Percentiles rank a stretch among this genome's conserved stretches.
These are phyloP conservation scores for Macrosiphum euphorbiae DNA, from an alignment of 2,888 invertebrate species.

Conservation along the genomic window DNA sequence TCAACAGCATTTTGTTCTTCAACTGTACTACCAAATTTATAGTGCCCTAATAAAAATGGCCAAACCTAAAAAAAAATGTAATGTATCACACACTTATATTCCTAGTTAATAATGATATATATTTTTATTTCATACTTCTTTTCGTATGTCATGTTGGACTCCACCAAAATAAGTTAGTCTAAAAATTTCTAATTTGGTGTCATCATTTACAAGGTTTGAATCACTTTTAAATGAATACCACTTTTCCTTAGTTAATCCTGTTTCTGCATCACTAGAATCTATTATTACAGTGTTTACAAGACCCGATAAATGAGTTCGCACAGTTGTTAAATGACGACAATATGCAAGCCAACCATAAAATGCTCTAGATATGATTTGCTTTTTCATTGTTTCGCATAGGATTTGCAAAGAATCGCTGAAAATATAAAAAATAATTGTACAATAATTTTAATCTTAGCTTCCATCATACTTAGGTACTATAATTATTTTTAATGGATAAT, in stretches of 20 bases:
- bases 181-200: slow-evolving; percentile 81
- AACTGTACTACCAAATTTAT: slow-evolving; percentile 81
- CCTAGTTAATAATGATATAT: background rate
- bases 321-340: slow-evolving; percentile 91
- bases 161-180: slow-evolving; percentile 90
- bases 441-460: background rate
- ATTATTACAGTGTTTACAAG: slow-evolving; percentile 84
- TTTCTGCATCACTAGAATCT: slow-evolving; percentile 76
- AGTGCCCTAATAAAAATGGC: slow-evolving; percentile 91
- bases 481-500: background rate
- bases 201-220: slow-evolving; percentile 75
- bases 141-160: slow-evolving; percentile 82
- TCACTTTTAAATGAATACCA: slow-evolving; percentile 78
- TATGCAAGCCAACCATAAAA: slow-evolving; percentile 98
- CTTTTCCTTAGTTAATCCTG: slow-evolving; percentile 81
- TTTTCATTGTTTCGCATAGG: slow-evolving; percentile 94
- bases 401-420: slow-evolving; percentile 74
- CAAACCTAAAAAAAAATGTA: slow-evolving; percentile 75
- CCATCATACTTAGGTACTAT: background rate
- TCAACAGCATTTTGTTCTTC: slow-evolving; percentile 79
- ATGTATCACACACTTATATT: too few species aligned
- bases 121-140: slow-evolving; percentile 71
- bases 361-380: slow-evolving; percentile 94
- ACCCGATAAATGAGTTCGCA: slow-evolving; percentile 91
- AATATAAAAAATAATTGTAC: background rate